Conservation (phyloP, 2,113 vertebrate species). For the Pedetes capensis region DNA sequence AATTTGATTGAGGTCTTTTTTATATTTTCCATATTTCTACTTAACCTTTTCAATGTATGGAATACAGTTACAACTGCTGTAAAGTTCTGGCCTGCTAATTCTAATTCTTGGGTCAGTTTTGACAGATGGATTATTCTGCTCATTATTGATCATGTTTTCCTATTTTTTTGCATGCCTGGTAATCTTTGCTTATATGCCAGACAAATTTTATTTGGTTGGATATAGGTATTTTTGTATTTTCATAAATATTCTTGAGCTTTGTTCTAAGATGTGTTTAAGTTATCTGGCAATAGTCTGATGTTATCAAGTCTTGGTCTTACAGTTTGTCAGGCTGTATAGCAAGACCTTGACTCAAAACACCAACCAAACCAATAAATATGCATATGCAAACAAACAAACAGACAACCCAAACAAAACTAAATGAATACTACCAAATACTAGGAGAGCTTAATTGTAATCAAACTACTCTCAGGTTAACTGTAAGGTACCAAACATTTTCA, state of each 20-base stretch:
- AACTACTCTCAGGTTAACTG: not conserved
- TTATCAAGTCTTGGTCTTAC: not conserved
- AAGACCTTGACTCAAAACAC: not conserved
- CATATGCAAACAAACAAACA: not conserved
- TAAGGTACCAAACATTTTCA: slow-evolving; percentile 21
- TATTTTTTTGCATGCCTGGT: not conserved
- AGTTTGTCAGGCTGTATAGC: not conserved
- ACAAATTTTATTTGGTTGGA: not conserved
- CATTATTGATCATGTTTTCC: not conserved
- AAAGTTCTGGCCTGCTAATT: not conserved
- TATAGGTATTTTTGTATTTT: not conserved
- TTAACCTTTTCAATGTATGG: not conserved
- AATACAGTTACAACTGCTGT: not conserved
- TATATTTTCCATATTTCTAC: not conserved
- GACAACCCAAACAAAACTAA: no score
- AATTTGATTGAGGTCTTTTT: not conserved
- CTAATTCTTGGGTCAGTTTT: not conserved
- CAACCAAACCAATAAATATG: not conserved
- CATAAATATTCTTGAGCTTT: slow-evolving; percentile 28
- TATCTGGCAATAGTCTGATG: not conserved
- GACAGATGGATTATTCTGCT: not conserved
- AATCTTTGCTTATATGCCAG: not conserved
- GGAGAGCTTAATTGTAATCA: not conserved
- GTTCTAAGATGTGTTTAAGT: not conserved
- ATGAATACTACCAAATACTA: not conserved